phyloP scores from a whole-genome alignment of 2,888 invertebrate species.

The Dorcus parallelipipedus region DNA sequence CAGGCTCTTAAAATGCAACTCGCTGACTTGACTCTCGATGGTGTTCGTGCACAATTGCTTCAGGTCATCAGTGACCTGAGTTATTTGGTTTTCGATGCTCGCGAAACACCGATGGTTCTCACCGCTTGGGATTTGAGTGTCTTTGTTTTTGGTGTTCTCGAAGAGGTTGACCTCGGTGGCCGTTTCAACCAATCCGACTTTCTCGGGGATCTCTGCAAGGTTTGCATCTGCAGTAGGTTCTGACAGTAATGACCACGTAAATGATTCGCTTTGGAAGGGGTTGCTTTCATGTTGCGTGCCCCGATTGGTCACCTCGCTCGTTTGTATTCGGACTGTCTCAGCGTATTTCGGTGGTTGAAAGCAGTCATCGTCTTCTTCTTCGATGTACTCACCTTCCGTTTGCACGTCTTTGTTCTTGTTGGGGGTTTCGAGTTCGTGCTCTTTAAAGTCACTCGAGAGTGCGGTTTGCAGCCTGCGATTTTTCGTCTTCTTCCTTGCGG shows the following conservation, averaged over 20 bases:
- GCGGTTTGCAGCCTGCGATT: background rate
- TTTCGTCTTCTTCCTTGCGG: background rate
- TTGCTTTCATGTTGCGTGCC: too few species aligned
- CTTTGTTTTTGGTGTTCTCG: background rate
- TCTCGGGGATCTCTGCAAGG: constrained; percentile 3
- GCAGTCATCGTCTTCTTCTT: background rate
- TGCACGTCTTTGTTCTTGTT: background rate
- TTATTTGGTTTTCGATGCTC: background rate
- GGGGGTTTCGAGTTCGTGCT: background rate
- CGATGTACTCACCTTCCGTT: background rate
- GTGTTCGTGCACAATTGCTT: background rate
- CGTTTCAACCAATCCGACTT: background rate
- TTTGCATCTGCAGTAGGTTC: background rate
- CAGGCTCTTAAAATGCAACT: too few species aligned
- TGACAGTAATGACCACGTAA: background rate
- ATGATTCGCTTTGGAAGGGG: background rate
- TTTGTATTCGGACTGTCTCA: too few species aligned
- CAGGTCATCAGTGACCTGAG: constrained; percentile 9
- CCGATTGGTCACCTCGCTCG: too few species aligned
- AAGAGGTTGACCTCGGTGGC: background rate
- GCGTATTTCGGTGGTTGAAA: too few species aligned
- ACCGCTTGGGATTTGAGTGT: constrained; percentile 10
- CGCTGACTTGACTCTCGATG: background rate
- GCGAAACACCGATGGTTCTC: constrained; percentile 5
- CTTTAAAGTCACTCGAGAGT: background rate